phyloP scores from a whole-genome alignment of 1,140 invertebrate genomes.

The Drosophila nebulosa region DNA sequence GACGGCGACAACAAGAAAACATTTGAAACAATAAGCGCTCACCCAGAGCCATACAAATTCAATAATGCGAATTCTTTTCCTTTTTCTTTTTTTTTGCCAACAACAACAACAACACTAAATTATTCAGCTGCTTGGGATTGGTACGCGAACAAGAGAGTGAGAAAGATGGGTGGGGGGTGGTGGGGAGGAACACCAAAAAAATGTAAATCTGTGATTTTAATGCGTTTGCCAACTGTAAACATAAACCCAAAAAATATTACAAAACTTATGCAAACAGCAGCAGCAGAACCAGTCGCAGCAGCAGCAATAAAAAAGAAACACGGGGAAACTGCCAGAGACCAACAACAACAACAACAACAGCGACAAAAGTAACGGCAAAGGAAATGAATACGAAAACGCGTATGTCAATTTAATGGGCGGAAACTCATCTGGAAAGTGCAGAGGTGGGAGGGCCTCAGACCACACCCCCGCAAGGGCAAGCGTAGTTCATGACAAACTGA shows the following conservation, averaged over 20 bases:
- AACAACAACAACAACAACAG: constrained; percentile 5
- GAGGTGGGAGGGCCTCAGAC: not conserved
- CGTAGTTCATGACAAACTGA: not conserved
- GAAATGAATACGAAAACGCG: constrained; percentile 73
- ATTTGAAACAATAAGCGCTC: constrained; percentile 70
- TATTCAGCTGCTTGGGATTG: constrained; percentile 49
- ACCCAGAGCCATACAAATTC: constrained; percentile 56
- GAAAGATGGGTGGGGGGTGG: not conserved
- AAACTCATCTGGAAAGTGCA: constrained; percentile 45
- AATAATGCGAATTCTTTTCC: constrained; percentile 63
- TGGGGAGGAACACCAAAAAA: constrained; percentile 46
- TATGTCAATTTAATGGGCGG: constrained; percentile 79
- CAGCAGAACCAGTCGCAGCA: not conserved
- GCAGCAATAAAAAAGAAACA: constrained; percentile 55
- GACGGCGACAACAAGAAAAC: constrained; percentile 1
- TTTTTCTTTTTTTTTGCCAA: constrained; percentile 8
- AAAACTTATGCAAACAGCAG: constrained; percentile 73
- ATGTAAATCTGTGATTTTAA: constrained; percentile 80
- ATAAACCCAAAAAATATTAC: constrained; percentile 77
- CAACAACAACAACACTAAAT: constrained; percentile 66
- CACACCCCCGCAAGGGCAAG: not conserved
- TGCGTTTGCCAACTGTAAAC: constrained; percentile 78
- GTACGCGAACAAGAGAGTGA: not conserved
- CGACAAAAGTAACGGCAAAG: constrained; percentile 21
- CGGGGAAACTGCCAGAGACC: not conserved